These are phyloP conservation scores for Menidia menidia DNA, from an alignment of 2,797 vertebrate species.

Conservation along the genomic window DNA sequence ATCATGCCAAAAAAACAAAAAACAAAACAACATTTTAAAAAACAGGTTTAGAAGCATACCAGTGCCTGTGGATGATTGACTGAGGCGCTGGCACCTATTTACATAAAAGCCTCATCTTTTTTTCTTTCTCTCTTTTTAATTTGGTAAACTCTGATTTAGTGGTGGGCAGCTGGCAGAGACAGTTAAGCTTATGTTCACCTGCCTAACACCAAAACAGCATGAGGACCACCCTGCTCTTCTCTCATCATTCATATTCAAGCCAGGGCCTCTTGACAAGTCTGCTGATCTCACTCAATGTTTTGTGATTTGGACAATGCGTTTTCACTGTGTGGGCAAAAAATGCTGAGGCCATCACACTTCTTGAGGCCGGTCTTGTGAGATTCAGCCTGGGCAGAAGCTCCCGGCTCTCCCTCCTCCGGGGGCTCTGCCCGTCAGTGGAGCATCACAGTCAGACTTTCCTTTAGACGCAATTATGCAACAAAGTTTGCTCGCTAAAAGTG, in stretches of 20 bases:
- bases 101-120: slow-evolving; percentile 38
- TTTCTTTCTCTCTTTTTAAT: slow-evolving; percentile 25
- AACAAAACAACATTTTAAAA: slow-evolving; percentile 12
- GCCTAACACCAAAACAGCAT: slow-evolving; percentile 76
- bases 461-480: background rate
- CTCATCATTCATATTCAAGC: slow-evolving; percentile 91
- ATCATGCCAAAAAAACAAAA: slow-evolving; percentile 34
- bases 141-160: slow-evolving; percentile 65
- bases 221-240: slow-evolving; percentile 87
- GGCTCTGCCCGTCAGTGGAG: slow-evolving; percentile 64
- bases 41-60: slow-evolving; percentile 46
- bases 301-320: slow-evolving; percentile 88
- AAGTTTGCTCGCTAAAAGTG: background rate
- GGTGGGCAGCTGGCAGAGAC: slow-evolving; percentile 80
- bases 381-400: slow-evolving; percentile 76
- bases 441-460: slow-evolving; percentile 44
- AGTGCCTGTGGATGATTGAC: slow-evolving; percentile 36
- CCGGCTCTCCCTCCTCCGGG: slow-evolving; percentile 75
- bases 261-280: slow-evolving; percentile 89
- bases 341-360: slow-evolving; percentile 83
- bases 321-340: slow-evolving; percentile 83
- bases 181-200: slow-evolving; percentile 83
- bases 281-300: slow-evolving; percentile 90
- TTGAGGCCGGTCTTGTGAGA: slow-evolving; percentile 78
- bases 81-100: slow-evolving; percentile 44